Percentiles rank a stretch among this genome's conserved stretches.
Conservation (phyloP, 2,888 invertebrate genomes). For the Limnephilus lunatus region DNA sequence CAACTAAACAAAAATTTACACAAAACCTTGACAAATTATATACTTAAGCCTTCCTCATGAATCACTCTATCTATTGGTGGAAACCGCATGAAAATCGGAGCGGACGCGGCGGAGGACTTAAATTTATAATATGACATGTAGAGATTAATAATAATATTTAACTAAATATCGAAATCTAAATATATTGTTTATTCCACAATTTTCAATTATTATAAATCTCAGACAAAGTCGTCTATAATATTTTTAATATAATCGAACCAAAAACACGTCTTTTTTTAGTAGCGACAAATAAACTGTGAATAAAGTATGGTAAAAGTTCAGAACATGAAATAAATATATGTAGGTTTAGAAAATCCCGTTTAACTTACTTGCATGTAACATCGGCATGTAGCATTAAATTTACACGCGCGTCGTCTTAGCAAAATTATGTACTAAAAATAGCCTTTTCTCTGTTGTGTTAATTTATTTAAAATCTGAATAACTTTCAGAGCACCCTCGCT, state of each 20-base stretch:
- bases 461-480: slow-evolving; percentile 11
- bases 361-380: neutral
- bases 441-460: neutral
- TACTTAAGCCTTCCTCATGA: no score
- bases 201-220: no score
- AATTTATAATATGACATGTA: no score
- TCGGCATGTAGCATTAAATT: neutral
- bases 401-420: neutral
- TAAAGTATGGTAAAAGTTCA: neutral
- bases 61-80: no score
- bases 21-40: no score
- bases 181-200: no score
- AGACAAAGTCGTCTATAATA: no score
- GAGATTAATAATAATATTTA: no score
- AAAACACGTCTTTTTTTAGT: neutral
- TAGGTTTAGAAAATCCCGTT: neutral
- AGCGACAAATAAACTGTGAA: neutral
- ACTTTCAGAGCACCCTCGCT: slow-evolving; percentile 18
- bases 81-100: no score
- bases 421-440: neutral
- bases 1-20: no score
- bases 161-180: no score
- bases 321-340: neutral
- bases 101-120: no score
- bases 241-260: neutral